Conservation (phyloP, 2,113 vertebrate species). For the Rhinopomastus cyanomelas region DNA sequence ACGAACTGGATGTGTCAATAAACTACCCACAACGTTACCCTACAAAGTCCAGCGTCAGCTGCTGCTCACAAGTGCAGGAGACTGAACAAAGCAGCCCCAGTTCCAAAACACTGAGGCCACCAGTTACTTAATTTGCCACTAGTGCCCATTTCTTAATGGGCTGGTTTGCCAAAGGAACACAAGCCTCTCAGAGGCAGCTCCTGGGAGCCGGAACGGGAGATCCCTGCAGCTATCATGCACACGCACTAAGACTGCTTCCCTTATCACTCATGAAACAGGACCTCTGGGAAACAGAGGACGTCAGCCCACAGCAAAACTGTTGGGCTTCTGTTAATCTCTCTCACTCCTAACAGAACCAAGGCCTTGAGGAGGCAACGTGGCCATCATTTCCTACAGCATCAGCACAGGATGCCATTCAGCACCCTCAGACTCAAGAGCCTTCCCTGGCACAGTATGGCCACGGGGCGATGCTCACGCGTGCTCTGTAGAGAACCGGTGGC, state of each 20-base stretch:
- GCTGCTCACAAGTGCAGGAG: not conserved
- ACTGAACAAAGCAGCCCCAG: not conserved
- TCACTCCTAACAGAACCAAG: not conserved
- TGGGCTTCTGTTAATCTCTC: not conserved
- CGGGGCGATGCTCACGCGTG: not conserved
- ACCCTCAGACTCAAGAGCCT: not conserved
- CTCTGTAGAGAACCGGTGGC: not conserved
- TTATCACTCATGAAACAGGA: not conserved
- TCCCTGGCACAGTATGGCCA: not conserved
- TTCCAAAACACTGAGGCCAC: not conserved
- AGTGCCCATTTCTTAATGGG: not conserved
- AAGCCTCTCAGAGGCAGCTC: not conserved
- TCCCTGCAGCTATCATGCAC: not conserved
- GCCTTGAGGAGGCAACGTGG: fast-evolving
- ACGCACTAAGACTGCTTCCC: not conserved
- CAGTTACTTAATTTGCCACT: not conserved
- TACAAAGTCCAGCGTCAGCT: not conserved
- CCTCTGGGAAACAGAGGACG: not conserved
- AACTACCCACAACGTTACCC: fast-evolving
- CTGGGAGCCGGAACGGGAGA: not conserved
- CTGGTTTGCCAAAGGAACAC: not conserved
- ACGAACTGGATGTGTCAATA: fast-evolving
- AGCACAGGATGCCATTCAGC: not conserved
- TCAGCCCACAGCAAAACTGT: not conserved
- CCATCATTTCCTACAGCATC: not conserved